Base-by-base conservation (phyloP, 2,888 invertebrate genomes). In the Parelbella ahira region DNA sequence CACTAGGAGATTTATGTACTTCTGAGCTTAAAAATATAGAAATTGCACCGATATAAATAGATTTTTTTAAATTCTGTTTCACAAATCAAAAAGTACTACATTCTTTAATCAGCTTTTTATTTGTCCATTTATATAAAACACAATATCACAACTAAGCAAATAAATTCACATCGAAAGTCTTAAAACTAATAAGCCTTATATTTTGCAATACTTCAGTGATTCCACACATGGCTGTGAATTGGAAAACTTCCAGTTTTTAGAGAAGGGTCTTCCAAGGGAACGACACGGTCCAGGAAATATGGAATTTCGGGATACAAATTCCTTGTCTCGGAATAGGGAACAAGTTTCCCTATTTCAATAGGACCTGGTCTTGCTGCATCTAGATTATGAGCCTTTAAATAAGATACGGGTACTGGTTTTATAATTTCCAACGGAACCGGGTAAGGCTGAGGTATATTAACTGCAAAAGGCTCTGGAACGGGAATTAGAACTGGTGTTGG, bases 201-300 rank as follows among this genome's bases (percentile, higher is more conserved):
- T 2, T 19, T 19, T 25, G 5, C n/a, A 1, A 10, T 13, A 20
- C n/a, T 10, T 57, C 53, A 71, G 48, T 75, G 62, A 47, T 73
- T 63, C 78, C 76, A 77, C 29, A 68, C 49, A 32, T 71, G 78
- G 38, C 69, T 61, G 10, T 75, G 47, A 28, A 72, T 60, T 8
- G 64, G 61, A 18, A 66, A 41, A 44, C 61, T 70, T 7, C 72
- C 63, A 2, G 60, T 53, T 34, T 54, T 54, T 6, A 56, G 44
- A 2, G 62, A 61, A 28, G 60, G 37, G 23, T 61, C 54, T n/a
- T 59, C 49, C 15, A n/a, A n/a, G n/a, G 70, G 63, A 38, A 56
- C 46, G 8, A 49, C 43, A 8, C 62, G 64, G 15, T 66, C 55
- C n/a, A 60, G 53, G 27, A 51, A 46, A 24, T 62, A 63, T 1